Base-by-base conservation (phyloP, 2,888 invertebrate genomes). In the Aleiodes alternator region DNA sequence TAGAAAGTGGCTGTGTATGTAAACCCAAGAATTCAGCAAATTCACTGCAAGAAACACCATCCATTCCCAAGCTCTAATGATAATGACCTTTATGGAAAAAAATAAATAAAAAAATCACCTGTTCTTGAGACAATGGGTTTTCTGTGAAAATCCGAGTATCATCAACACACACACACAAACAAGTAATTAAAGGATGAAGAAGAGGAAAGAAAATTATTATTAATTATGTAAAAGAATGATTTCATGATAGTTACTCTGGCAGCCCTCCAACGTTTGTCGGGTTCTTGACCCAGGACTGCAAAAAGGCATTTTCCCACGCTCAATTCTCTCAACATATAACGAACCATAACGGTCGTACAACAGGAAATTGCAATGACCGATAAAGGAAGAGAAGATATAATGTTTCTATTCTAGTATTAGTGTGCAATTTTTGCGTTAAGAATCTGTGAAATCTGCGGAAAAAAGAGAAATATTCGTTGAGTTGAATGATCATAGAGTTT, bases 1-100 rank as follows among this genome's bases (percentile, higher is more conserved):
- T 97, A 34, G 97, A 97, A 89, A 97, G 96, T 84, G 97, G 97
- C n/a, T 97, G 97, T 88, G 96, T 96, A 38, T 97, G 97, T 89
- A 92, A 93, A 82, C 94, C 94, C 38, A 94, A 94, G 84, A 89
- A 88, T 84, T 87, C 87, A 80, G 76, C 83, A 69, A 76, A 79
- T 64, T 77, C 83, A 76, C 85, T 85, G 57, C 74, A 76, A 7
- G 79, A 79, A 51, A 80, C 85, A 9, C 85, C 88, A 59, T 79
- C 82, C 51, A 81, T 87, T 43, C 87, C 88, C 72, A 85, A 82
- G 80, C 87, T 87, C 29, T 75, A 66, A 72, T 71, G 31, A 69
- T 64, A 43, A 69, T 64, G 43, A 69, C 64, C 16, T 56, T 53
- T 34, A 71, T 57, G 48, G 11, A 31, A 23, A 23, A 23, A 23